These are phyloP conservation scores for Lacerta bilineata DNA, from an alignment of 2,797 vertebrate species.

Conservation along the genomic window DNA sequence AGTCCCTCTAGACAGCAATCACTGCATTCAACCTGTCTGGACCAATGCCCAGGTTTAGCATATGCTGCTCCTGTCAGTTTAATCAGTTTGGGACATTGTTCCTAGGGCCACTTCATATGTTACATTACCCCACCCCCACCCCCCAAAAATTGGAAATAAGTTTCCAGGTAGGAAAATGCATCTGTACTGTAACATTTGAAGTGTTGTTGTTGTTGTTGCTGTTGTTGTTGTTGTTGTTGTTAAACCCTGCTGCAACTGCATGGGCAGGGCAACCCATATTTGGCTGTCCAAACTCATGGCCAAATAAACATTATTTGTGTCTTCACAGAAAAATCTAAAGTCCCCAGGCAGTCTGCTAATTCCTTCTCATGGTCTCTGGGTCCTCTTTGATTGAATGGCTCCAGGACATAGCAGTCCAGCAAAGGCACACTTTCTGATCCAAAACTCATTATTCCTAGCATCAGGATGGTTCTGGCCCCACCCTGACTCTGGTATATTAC, in stretches of 20 bases:
- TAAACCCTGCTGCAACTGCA: background rate
- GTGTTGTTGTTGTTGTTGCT: background rate
- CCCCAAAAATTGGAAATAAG: background rate
- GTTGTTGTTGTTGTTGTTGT: background rate
- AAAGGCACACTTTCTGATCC: background rate
- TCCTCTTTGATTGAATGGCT: background rate
- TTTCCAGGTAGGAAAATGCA: background rate
- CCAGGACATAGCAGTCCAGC: background rate
- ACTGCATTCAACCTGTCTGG: constrained; percentile 4
- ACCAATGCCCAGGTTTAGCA: constrained; percentile 8
- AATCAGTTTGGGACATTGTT: constrained; percentile 13
- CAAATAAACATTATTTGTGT: background rate
- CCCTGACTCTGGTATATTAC: background rate
- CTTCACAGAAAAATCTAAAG: background rate
- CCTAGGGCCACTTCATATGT: background rate
- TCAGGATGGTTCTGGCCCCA: background rate
- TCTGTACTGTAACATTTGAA: background rate
- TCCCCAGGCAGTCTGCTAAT: background rate
- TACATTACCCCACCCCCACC: background rate
- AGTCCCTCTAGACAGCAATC: background rate
- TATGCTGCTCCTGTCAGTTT: constrained; percentile 16
- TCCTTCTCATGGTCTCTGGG: background rate
- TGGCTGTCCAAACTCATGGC: background rate
- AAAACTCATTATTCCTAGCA: background rate
- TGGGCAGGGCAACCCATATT: background rate